Evolutionary conservation across 2,888 invertebrate species (phyloP).

Genomic region (Cryptocephalus moraei): DNA sequence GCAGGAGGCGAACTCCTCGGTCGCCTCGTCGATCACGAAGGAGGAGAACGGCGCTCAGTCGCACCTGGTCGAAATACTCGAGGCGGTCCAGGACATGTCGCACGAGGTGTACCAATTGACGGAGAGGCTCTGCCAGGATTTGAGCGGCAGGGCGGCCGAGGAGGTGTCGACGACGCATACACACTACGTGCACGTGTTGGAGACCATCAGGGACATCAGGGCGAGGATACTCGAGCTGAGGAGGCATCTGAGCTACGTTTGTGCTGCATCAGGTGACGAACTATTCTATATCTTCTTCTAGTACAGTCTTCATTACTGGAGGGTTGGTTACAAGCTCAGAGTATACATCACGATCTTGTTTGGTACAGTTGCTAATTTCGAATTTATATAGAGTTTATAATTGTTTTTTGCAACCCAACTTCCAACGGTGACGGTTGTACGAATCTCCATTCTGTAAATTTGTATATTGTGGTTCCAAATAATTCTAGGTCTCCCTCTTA

Average conservation of each 20-base stretch:
- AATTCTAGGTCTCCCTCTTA: too few species aligned
- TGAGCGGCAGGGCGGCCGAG: slow-evolving; percentile 10
- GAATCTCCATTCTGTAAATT: too few species aligned
- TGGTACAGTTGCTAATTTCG: too few species aligned
- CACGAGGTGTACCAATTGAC: slow-evolving; percentile 31
- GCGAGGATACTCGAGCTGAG: slow-evolving; percentile 37
- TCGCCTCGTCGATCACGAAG: slow-evolving; percentile 23
- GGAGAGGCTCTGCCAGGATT: too few species aligned
- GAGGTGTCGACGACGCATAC: slow-evolving; percentile 3
- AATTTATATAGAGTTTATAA: too few species aligned
- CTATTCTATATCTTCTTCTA: too few species aligned
- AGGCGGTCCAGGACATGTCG: slow-evolving; percentile 35
- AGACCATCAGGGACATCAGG: slow-evolving; percentile 20
- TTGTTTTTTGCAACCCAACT: too few species aligned
- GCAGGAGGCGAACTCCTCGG: slow-evolving; percentile 33
- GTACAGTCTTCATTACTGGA: too few species aligned
- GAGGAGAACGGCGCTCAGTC: slow-evolving; percentile 21
- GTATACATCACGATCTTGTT: too few species aligned
- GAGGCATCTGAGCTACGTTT: slow-evolving; percentile 34
- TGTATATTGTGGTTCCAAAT: too few species aligned
- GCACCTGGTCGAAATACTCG: slow-evolving; percentile 27
- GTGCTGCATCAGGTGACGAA: slow-evolving; percentile 32
- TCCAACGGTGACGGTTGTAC: too few species aligned
- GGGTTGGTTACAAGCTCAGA: too few species aligned
- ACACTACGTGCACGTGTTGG: slow-evolving; percentile 9